These are phyloP conservation scores for Leptinotarsa peninsularis DNA, from an alignment of 2,888 invertebrate genomes.

Conservation along the genomic window DNA sequence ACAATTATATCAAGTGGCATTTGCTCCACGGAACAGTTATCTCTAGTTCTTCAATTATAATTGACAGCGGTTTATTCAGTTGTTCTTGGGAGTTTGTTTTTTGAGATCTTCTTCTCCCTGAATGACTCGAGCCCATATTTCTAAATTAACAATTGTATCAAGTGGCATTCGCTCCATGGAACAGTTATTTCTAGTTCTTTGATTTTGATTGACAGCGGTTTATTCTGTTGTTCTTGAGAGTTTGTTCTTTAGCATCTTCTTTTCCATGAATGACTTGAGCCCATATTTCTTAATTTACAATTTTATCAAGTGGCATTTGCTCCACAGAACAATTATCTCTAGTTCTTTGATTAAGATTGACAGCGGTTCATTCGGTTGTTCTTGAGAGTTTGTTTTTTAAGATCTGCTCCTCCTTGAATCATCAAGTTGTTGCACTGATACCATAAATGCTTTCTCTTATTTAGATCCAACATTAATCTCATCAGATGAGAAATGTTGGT, in stretches of 20 bases:
- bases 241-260: background rate
- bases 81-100: conserved; percentile 10
- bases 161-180: background rate
- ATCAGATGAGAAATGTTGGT: too few species aligned
- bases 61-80: background rate
- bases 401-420: background rate
- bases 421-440: too few species aligned
- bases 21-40: background rate
- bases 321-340: background rate
- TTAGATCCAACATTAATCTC: too few species aligned
- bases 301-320: background rate
- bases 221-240: background rate
- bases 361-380: background rate
- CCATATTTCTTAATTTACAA: background rate
- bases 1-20: background rate
- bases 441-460: too few species aligned
- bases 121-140: too few species aligned
- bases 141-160: background rate
- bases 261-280: background rate
- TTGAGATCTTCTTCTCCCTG: background rate
- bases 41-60: conserved; percentile 4
- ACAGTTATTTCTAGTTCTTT: conserved; percentile 5
- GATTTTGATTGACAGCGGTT: conserved; percentile 10
- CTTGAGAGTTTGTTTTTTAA: conserved; percentile 8
- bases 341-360: conserved; percentile 15